phyloP scores from a whole-genome alignment of 2,113 vertebrate genomes.

The Noturus placidus region DNA sequence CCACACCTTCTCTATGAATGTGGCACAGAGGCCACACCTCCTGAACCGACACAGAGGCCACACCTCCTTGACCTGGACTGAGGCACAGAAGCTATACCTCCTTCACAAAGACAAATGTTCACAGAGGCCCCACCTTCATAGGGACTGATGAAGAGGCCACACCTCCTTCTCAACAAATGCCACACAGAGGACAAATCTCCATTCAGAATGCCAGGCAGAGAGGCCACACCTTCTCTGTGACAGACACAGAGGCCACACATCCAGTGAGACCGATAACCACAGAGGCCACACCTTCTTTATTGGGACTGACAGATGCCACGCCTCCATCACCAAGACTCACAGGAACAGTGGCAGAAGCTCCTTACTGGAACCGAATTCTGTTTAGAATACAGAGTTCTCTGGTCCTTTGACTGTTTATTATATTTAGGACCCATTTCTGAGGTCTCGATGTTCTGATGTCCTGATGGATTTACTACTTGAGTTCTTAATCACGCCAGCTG shows the following conservation, averaged over 20 bases:
- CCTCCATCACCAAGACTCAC: not conserved
- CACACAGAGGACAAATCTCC: no score
- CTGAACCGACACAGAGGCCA: not conserved
- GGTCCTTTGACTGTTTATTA: not conserved
- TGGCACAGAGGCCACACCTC: not conserved
- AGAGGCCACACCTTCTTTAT: not conserved
- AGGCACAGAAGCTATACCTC: not conserved
- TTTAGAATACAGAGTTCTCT: not conserved
- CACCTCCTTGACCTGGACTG: not conserved
- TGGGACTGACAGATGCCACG: not conserved
- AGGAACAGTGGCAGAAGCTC: not conserved
- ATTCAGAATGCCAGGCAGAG: not conserved
- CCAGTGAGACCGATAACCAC: no score
- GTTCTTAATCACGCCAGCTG: not conserved
- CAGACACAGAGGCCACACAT: not conserved
- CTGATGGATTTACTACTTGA: no score
- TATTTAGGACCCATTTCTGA: not conserved
- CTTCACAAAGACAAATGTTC: not conserved
- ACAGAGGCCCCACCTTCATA: not conserved
- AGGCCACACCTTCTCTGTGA: not conserved
- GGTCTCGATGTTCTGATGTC: not conserved
- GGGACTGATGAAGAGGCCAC: not conserved
- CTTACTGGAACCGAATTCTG: no score
- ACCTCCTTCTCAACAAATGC: not conserved
- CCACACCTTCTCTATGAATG: not conserved